A percentile compares a stretch with the other conserved stretches of the same genome.
Evolutionary conservation across 2,888 invertebrate genomes (phyloP).

Genomic region (Amorpha juglandis): DNA sequence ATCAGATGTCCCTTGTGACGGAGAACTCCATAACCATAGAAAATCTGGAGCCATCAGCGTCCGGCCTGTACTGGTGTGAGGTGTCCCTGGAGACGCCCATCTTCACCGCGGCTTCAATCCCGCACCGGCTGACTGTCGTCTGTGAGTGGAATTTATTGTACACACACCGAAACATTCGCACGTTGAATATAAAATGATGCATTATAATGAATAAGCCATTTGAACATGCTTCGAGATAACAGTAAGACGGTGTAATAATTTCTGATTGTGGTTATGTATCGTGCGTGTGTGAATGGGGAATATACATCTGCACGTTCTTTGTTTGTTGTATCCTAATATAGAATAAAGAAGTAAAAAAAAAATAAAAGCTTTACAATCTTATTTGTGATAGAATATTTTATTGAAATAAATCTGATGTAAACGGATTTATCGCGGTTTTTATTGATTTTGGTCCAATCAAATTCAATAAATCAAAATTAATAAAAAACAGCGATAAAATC

Average conservation of each 20-base stretch:
- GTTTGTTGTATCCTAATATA: too few relatives aligned
- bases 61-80: constrained; percentile 92
- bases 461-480: too few relatives aligned
- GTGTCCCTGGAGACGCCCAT: constrained; percentile 93
- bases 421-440: too few relatives aligned
- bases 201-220: constrained; percentile 58
- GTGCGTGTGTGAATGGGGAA: not conserved
- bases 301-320: too few relatives aligned
- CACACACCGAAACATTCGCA: not conserved
- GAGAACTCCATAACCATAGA: constrained; percentile 86
- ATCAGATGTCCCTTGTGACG: constrained; percentile 76
- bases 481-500: too few relatives aligned
- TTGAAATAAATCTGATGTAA: too few relatives aligned
- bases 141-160: constrained; percentile 82
- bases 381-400: too few relatives aligned
- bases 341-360: too few relatives aligned
- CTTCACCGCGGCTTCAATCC: constrained; percentile 91
- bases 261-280: not conserved
- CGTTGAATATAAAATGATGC: constrained; percentile 49
- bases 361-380: too few relatives aligned
- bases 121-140: constrained; percentile 91
- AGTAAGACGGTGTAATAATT: not conserved
- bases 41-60: constrained; percentile 90
- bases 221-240: constrained; percentile 31
- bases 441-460: too few relatives aligned